Conservation (phyloP, 2,888 invertebrate genomes). For the Tachina fera region DNA sequence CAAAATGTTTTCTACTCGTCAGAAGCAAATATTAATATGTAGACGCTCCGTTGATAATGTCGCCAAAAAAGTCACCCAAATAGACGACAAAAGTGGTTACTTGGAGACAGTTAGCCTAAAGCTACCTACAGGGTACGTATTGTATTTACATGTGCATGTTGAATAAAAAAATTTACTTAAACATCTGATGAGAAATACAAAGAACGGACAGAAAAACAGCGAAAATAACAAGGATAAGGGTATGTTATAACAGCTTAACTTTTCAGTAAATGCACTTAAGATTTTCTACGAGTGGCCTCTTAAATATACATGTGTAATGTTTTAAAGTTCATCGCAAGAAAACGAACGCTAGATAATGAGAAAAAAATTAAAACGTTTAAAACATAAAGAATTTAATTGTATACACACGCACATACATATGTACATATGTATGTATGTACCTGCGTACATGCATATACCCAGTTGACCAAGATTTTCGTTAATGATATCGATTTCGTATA, state of each 20-base stretch:
- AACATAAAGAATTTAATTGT: neutral
- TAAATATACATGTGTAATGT: constrained; percentile 24
- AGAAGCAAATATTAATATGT: too few relatives aligned
- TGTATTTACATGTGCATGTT: neutral
- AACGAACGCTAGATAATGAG: neutral
- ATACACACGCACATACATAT: neutral
- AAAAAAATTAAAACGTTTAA: constrained; percentile 12
- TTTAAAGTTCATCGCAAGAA: constrained; percentile 38
- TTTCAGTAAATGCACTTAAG: constrained; percentile 62
- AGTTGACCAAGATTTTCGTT: too few relatives aligned
- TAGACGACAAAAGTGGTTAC: too few relatives aligned
- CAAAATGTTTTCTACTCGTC: too few relatives aligned
- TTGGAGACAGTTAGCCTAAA: too few relatives aligned
- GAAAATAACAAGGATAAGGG: constrained; percentile 55
- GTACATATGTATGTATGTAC: neutral
- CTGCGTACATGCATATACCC: neutral
- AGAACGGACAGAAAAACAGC: neutral
- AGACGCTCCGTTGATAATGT: too few relatives aligned
- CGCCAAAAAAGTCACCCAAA: too few relatives aligned
- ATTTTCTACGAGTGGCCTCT: constrained; percentile 40
- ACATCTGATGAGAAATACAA: neutral
- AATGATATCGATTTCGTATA: too few relatives aligned
- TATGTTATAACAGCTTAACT: constrained; percentile 57
- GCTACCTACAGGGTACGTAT: neutral
- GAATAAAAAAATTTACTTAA: neutral